Base-by-base conservation (phyloP, 2,113 vertebrate species). In the Tretioscincus oriximinensis region DNA sequence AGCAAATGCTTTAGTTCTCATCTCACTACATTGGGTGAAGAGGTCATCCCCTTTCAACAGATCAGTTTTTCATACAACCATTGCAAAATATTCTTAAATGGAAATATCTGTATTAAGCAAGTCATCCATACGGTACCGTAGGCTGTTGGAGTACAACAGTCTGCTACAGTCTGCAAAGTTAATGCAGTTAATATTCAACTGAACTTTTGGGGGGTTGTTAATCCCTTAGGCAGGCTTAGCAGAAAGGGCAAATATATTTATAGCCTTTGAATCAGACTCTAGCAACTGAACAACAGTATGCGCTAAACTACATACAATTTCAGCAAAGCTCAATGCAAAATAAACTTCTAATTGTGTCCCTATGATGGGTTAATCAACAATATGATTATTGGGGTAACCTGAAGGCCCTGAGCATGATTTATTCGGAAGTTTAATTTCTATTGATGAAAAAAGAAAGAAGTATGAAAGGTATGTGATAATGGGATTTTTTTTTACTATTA, bases 211-310 rank as follows among this genome's bases (percentile, higher is more conserved):
- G 35, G 94, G 94, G 90, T 95, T 95, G 95, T 92, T 98, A 96
- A 97, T 96, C 95, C 92, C 95, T 86, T 83, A 91, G 94, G 95
- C 91, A 73, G 96, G 94, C 95, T 93, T 88, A 93, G 94, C 91
- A 94, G 95, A 96, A 96, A 97, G 96, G 96, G 95, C 96, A 98
- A 96, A 95, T 95, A 93, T 97, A 97, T 98, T 97, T 97, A 97
- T 97, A 96, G 95, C 91, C 93, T 96, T 94, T 95, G 93, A 96
- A 96, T 97, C 95, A 95, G 94, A 94, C 93, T 90, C 90, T 92
- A 93, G 92, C 90, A 92, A 95, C 94, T 93, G 90, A 94, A 91
- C 89, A 93, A 92, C 90, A 91, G 88, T 93, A 85, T 90, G 78
- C 90, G 90, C 90, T 91, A 92, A 90, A 93, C 88, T 91, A 88